A percentile compares a stretch with the other conserved stretches of the same genome.
These are phyloP conservation scores for Halcyon smyrnensis DNA, from an alignment of 2,797 vertebrate species.

Conservation along the genomic window DNA sequence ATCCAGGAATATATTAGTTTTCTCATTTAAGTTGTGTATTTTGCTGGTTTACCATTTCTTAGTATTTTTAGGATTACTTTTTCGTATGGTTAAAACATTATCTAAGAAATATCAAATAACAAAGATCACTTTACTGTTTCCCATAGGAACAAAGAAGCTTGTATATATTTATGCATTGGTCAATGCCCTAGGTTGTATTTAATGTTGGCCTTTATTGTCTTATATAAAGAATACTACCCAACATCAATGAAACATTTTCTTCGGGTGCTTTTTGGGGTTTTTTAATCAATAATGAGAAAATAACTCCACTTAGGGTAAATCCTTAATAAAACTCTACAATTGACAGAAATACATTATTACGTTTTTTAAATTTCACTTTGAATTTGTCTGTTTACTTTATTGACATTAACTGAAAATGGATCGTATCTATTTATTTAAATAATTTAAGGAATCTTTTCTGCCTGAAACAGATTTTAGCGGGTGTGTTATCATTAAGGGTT, in stretches of 20 bases:
- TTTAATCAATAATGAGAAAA: neutral
- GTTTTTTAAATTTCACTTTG: neutral
- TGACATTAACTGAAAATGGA: neutral
- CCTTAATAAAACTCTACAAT: neutral
- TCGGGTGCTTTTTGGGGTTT: neutral
- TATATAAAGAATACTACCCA: neutral
- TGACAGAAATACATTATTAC: neutral
- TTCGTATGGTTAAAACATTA: neutral
- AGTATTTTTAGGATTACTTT: neutral
- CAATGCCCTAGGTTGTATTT: neutral
- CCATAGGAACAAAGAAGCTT: neutral
- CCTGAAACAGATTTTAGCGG: neutral
- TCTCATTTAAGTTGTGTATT: slow-evolving; percentile 29
- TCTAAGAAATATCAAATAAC: neutral
- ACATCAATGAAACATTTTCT: neutral
- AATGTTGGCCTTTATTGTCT: neutral
- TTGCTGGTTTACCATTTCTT: slow-evolving; percentile 1
- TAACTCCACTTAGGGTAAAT: rapidly evolving
- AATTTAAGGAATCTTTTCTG: neutral
- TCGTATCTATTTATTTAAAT: neutral
- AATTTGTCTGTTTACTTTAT: neutral
- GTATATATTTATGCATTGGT: neutral
- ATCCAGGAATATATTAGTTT: slow-evolving; percentile 28
- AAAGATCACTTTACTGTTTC: neutral
- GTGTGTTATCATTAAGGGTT: neutral